Evolutionary conservation across 2,888 invertebrate genomes (phyloP), one percentile per base, ranked within the genome.

Genomic region (Horisme vitalbata): DNA sequence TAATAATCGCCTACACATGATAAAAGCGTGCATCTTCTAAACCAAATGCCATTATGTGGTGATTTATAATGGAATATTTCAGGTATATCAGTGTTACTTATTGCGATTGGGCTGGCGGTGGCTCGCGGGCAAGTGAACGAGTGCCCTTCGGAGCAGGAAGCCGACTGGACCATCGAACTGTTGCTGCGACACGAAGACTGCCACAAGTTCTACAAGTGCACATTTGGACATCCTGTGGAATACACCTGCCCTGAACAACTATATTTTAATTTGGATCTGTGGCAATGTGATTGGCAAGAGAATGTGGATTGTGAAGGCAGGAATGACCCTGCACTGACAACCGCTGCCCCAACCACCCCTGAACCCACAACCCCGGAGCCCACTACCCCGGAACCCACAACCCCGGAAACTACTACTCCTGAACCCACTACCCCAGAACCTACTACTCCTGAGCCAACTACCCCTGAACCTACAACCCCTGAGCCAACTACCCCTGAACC

Each of bases 121-220:
- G 61, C 49, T 4, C 58, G 51, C 24, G 69, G 62, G n/a, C 58
- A 58, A 24, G 67, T 64, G 1, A 62, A 67, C 0, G 38, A 68
- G 38, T 87, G 87, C 41, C 87, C 87, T 0, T 3, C 61, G 0
- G 82, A 75, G 10, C 84, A 83, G 50, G 71, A 55, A 39, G 10
- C 5, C 0, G 61, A 85, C 54, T 83, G 83, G 80, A 52, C 56
- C 11, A 74, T 81, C 11, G 84, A 84, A 51, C 87, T 90, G 67
- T 91, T 93, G 43, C 83, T 93, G 0, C 90, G 89, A 12, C 87
- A 88, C 34, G 83, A 79, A 0, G 84, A 90, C 37, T 94, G 94
- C 65, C 81, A 91, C 44, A 93, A 91, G 64, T 94, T 92, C 71
- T 86, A 93, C 41, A 93, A 93, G 63, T 94, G 94, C 65, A 92